These are phyloP conservation scores for Danio jaintianensis DNA, from an alignment of 2,797 vertebrate species.

Conservation along the genomic window DNA sequence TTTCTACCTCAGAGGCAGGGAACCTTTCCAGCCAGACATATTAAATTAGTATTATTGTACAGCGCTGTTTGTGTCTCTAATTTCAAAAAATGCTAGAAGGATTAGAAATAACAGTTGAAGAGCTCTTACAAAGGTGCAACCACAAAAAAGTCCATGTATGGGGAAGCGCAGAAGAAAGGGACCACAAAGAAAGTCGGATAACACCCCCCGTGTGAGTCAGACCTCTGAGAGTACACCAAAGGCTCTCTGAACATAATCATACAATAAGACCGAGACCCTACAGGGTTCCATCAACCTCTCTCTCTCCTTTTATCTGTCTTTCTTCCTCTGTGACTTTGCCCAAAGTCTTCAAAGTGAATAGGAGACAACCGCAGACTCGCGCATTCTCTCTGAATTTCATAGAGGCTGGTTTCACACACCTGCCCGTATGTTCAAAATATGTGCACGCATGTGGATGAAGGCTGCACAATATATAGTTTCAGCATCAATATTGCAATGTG, in stretches of 20 bases:
- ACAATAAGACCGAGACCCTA: conserved; percentile 23
- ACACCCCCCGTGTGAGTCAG: conserved; percentile 5
- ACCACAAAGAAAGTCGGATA: conserved; percentile 16
- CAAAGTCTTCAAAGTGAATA: conserved; percentile 40
- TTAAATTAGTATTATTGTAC: background rate
- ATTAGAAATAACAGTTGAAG: background rate
- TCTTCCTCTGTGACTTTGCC: conserved; percentile 30
- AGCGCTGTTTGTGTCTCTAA: background rate
- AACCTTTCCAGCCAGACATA: background rate
- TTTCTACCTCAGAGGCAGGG: conserved; percentile 2
- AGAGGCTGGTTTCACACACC: background rate
- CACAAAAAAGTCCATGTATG: conserved; percentile 10
- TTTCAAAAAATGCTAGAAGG: conserved; percentile 8
- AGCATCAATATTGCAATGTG: too few species aligned
- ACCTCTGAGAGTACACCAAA: conserved; percentile 37
- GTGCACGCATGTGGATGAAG: background rate
- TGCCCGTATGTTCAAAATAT: background rate
- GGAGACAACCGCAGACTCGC: background rate
- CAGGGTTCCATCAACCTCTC: background rate
- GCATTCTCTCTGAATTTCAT: conserved; percentile 25
- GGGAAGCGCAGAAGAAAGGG: background rate
- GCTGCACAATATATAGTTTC: too few species aligned
- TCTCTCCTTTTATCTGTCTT: conserved; percentile 30
- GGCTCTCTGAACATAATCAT: conserved; percentile 38
- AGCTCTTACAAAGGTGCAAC: conserved; percentile 5